Conservation (phyloP, 2,797 vertebrate species). For the Xenopus petersii region DNA sequence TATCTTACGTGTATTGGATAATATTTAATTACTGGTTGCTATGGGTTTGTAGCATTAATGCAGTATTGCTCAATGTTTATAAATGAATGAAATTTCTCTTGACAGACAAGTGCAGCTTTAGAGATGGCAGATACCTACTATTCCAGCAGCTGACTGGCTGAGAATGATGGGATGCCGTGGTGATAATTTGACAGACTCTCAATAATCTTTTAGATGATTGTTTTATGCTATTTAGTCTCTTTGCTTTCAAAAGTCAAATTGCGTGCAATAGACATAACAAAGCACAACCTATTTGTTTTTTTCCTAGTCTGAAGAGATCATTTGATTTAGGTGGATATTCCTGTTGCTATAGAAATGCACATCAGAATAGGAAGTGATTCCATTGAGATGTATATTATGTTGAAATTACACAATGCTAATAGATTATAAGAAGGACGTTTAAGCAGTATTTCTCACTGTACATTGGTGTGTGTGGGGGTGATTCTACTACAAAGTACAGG, state of each 20-base stretch:
- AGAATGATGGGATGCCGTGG: too few species aligned
- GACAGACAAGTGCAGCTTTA: too few species aligned
- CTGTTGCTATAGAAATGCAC: conserved; percentile 45
- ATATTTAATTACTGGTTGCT: not conserved
- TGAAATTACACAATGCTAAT: conserved; percentile 41
- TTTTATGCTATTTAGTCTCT: too few species aligned
- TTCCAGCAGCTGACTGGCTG: too few species aligned
- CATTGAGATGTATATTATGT: conserved; percentile 37
- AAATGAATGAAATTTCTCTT: too few species aligned
- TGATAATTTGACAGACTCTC: too few species aligned
- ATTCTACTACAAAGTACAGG: conserved; percentile 32
- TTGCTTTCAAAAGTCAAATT: conserved; percentile 14
- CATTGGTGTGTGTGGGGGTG: conserved; percentile 18
- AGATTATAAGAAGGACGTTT: conserved; percentile 17
- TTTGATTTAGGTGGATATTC: conserved; percentile 46
- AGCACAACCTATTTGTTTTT: conserved; percentile 34
- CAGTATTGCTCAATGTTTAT: too few species aligned
- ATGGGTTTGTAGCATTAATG: too few species aligned
- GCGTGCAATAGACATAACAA: conserved; percentile 15
- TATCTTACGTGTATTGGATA: too few species aligned
- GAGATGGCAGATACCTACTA: too few species aligned
- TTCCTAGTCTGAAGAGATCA: conserved; percentile 36
- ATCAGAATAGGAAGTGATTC: conserved; percentile 41
- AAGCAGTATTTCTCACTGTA: conserved; percentile 20
- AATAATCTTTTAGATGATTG: too few species aligned